Conservation (phyloP, 2,797 vertebrate species). For the Pipistrellus pipistrellus region DNA sequence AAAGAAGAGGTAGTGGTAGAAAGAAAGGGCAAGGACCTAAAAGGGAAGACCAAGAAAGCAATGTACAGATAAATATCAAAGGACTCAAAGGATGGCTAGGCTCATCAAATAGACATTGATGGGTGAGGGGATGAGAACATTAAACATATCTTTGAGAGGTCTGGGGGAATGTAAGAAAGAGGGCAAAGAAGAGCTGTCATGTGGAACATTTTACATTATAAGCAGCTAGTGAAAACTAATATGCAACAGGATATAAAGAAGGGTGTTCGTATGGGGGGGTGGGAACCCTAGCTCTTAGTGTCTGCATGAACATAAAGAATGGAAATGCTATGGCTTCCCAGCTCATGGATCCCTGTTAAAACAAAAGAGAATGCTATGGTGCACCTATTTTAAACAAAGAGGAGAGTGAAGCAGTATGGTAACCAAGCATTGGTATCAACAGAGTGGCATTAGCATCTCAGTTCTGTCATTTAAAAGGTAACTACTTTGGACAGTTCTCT, state of each 20-base stretch:
- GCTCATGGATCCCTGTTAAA: background rate
- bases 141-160: slow-evolving; percentile 71
- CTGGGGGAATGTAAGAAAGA: slow-evolving; percentile 67
- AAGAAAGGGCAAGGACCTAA: slow-evolving; percentile 41
- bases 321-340: background rate
- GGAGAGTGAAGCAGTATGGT: background rate
- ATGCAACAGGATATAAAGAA: slow-evolving; percentile 28
- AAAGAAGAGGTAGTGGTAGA: slow-evolving; percentile 21
- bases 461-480: slow-evolving; percentile 55
- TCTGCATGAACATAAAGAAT: slow-evolving; percentile 35
- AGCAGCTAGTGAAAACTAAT: slow-evolving; percentile 57
- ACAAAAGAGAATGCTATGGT: background rate
- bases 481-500: background rate
- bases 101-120: slow-evolving; percentile 66
- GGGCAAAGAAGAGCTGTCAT: slow-evolving; percentile 40
- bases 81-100: slow-evolving; percentile 39
- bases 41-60: slow-evolving; percentile 40
- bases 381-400: slow-evolving; percentile 36
- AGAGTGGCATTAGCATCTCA: background rate
- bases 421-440: background rate
- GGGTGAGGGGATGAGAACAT: slow-evolving; percentile 46
- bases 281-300: background rate
- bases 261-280: background rate
- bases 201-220: slow-evolving; percentile 49
- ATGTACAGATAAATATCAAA: slow-evolving; percentile 63